Evolutionary conservation across 2,113 vertebrate genomes (phyloP).

Genomic region (Mesembrinibis cayennensis): DNA sequence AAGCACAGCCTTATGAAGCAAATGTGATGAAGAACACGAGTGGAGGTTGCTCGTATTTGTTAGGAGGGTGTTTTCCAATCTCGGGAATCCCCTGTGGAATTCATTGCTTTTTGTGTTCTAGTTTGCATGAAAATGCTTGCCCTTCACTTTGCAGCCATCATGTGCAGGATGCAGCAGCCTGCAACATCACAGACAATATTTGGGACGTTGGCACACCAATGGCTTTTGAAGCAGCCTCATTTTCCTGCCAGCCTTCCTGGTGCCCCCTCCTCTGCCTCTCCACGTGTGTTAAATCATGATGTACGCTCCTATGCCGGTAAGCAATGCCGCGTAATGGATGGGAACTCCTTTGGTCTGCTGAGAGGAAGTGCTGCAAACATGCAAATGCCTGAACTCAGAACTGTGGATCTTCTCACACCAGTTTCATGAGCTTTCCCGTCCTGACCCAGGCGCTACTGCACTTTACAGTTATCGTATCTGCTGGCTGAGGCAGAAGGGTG

Average conservation of each 20-base stretch:
- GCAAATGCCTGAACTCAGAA: background rate
- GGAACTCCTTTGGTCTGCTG: background rate
- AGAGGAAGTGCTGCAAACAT: background rate
- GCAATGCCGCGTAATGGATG: rapidly evolving
- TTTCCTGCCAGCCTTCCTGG: background rate
- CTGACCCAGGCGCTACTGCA: background rate
- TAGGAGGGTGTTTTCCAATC: background rate
- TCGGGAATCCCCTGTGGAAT: background rate
- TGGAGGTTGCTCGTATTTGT: background rate
- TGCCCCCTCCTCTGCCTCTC: background rate
- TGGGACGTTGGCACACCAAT: rapidly evolving
- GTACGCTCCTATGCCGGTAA: too few relatives aligned
- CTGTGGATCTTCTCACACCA: background rate
- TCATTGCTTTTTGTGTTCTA: background rate
- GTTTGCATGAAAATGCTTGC: background rate
- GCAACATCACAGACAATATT: rapidly evolving
- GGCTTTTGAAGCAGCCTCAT: background rate
- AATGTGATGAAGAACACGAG: background rate
- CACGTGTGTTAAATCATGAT: rapidly evolving
- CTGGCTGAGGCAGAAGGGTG: background rate
- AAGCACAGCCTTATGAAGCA: background rate
- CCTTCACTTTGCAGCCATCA: background rate
- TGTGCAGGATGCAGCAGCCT: background rate
- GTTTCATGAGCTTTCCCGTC: background rate
- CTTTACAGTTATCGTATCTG: rapidly evolving